Evolutionary conservation across 2,113 vertebrate genomes (phyloP).

Genomic region (Thamnaconus septentrionalis): DNA sequence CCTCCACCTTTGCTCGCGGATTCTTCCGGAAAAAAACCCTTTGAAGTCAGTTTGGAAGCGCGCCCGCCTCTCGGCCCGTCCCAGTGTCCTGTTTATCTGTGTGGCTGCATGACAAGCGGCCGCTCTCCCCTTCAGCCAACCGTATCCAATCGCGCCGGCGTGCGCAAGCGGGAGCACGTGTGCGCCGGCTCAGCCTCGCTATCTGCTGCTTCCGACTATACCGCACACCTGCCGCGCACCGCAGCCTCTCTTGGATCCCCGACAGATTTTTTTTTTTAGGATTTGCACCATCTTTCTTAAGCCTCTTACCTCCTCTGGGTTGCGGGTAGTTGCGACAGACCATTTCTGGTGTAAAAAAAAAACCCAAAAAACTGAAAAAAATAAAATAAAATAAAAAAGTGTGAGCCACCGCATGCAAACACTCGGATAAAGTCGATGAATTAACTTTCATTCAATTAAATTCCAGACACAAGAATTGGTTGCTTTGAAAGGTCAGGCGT

Average conservation of each 20-base stretch:
- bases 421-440: no score
- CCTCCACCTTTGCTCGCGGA: no score
- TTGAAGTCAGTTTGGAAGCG: conserved; percentile 6
- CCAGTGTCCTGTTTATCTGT: conserved; percentile 6
- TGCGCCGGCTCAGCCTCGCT: conserved; percentile 29
- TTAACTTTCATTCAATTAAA: no score
- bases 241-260: conserved; percentile 31
- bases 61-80: conserved; percentile 20
- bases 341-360: conserved; percentile 3
- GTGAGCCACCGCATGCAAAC: no score
- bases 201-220: conserved; percentile 49
- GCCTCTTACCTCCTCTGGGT: conserved; percentile 48
- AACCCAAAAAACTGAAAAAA: neutral
- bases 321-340: conserved; percentile 23
- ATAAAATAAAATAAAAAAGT: no score
- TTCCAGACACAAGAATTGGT: no score
- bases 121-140: conserved; percentile 50
- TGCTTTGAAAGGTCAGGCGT: no score
- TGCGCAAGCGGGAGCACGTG: conserved; percentile 40
- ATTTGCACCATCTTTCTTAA: conserved; percentile 57
- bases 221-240: conserved; percentile 48
- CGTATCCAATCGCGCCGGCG: conserved; percentile 56
- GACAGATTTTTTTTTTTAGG: conserved; percentile 20
- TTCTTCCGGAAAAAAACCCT: conserved; percentile 1
- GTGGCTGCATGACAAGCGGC: conserved; percentile 28